Percentiles rank a stretch among this genome's conserved stretches.
These are phyloP conservation scores for Tokudaia tokunoshimensis DNA, from an alignment of 2,797 vertebrate genomes.

Conservation along the genomic window DNA sequence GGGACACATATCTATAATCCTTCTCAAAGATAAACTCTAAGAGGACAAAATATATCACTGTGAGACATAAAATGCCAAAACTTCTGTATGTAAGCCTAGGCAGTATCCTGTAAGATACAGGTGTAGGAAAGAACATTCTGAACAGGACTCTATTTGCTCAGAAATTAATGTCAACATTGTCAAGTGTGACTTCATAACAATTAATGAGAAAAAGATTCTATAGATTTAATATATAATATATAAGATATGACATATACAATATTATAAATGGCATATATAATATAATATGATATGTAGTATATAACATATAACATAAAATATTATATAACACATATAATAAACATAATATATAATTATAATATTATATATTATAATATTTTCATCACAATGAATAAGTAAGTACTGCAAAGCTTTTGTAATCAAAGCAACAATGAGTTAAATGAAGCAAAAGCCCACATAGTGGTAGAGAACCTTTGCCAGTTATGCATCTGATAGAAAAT, in stretches of 20 bases:
- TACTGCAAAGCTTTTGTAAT: not conserved
- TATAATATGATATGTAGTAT: too few species aligned
- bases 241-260: too few species aligned
- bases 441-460: not conserved
- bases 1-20: too few species aligned
- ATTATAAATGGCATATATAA: too few species aligned
- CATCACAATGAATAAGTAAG: not conserved
- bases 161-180: not conserved
- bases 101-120: too few species aligned
- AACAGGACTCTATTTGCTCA: not conserved
- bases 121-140: not conserved
- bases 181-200: not conserved
- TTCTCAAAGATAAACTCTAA: too few species aligned
- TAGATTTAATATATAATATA: not conserved
- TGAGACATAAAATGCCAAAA: too few species aligned
- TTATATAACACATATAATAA: too few species aligned
- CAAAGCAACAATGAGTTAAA: not conserved
- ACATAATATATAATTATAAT: too few species aligned
- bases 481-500: not conserved
- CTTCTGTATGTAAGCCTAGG: too few species aligned
- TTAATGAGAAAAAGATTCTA: not conserved
- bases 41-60: too few species aligned
- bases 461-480: not conserved
- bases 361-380: not conserved
- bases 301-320: too few species aligned